phyloP scores from a whole-genome alignment of 2,888 invertebrate species.

The Alloplasta piceator region DNA sequence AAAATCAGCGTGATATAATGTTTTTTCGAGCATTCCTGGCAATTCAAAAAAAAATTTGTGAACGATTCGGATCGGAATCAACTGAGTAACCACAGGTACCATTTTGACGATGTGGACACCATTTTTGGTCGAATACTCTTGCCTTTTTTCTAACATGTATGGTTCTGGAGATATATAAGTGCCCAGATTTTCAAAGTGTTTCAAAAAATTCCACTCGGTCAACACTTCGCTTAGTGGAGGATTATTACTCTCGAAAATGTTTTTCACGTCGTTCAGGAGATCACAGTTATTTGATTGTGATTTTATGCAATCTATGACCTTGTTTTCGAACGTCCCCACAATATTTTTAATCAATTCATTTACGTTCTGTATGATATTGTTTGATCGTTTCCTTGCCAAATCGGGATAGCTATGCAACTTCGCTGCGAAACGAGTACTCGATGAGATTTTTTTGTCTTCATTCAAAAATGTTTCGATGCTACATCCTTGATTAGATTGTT shows the following conservation, averaged over 20 bases:
- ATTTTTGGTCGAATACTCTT: conserved; percentile 51
- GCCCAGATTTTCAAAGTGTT: conserved; percentile 51
- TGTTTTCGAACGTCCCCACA: conserved; percentile 4
- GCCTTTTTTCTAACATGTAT: conserved; percentile 50
- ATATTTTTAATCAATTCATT: conserved; percentile 4
- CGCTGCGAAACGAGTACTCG: conserved; percentile 15
- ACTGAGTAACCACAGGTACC: conserved; percentile 64
- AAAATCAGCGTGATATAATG: conserved; percentile 52
- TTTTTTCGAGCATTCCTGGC: conserved; percentile 63
- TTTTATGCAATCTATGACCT: conserved; percentile 16
- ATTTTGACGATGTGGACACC: conserved; percentile 46
- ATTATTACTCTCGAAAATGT: conserved; percentile 7
- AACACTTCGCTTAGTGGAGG: conserved; percentile 4
- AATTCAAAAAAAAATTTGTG: conserved; percentile 66
- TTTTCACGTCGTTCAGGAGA: conserved; percentile 13
- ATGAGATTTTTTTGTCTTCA: conserved; percentile 13
- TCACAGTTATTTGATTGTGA: conserved; percentile 11
- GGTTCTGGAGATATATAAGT: conserved; percentile 60
- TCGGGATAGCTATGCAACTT: conserved; percentile 8
- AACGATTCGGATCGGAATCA: conserved; percentile 65
- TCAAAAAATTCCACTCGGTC: conserved; percentile 53
- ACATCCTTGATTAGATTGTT: neutral
- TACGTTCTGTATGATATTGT: conserved; percentile 12
- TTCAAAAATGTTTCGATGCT: conserved; percentile 11
- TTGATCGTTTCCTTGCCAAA: conserved; percentile 3